phyloP scores from a whole-genome alignment of 2,888 invertebrate genomes.

The Andrena marginata region DNA sequence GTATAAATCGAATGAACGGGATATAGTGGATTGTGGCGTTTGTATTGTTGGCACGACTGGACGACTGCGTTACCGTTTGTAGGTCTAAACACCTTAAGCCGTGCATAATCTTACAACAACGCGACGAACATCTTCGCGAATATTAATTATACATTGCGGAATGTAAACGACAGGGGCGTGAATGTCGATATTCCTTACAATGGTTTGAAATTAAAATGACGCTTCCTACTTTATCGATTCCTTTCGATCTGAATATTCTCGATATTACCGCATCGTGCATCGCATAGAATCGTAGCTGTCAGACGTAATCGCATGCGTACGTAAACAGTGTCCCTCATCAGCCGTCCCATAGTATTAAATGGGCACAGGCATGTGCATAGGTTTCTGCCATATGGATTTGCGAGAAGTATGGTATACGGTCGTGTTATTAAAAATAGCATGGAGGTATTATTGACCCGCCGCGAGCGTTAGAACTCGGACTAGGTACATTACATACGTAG shows the following conservation, averaged over 20 bases:
- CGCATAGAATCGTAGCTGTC: too few relatives aligned
- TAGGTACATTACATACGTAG: conserved; percentile 6
- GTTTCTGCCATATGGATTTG: not conserved
- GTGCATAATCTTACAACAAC: not conserved
- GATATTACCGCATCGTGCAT: not conserved
- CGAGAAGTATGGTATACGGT: conserved; percentile 28
- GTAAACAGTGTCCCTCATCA: too few relatives aligned
- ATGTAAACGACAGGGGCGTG: not conserved
- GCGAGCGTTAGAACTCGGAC: conserved; percentile 71
- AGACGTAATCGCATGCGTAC: too few relatives aligned
- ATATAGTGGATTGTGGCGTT: not conserved
- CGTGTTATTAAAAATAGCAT: conserved; percentile 76
- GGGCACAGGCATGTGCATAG: not conserved
- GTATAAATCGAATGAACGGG: conserved; percentile 5
- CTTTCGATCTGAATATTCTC: not conserved
- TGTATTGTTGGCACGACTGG: conserved; percentile 41
- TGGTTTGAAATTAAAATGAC: not conserved
- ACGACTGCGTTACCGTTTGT: not conserved
- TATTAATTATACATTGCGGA: not conserved
- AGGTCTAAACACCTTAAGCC: not conserved
- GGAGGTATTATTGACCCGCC: conserved; percentile 75
- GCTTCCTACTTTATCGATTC: not conserved
- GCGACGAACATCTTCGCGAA: not conserved
- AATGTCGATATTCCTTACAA: not conserved
- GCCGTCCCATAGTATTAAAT: not conserved